Evolutionary conservation across 2,888 invertebrate genomes (phyloP), one percentile per base, ranked within the genome.

Genomic region (Chymomyza procnemis): DNA sequence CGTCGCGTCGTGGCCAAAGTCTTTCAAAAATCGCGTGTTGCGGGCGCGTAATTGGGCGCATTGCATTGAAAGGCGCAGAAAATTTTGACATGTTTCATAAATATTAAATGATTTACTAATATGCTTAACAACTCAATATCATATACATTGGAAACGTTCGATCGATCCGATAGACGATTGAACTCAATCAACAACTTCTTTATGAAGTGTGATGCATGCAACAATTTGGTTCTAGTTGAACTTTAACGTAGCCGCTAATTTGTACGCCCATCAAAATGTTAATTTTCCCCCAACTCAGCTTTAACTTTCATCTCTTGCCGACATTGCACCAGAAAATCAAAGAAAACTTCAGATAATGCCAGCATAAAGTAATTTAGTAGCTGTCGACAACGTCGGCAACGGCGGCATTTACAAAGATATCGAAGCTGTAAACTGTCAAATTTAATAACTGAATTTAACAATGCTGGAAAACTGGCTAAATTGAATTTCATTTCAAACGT

Each of bases 371-470:
- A n/a, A 19, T 50, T 19, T 19, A 19, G 50, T 50, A 18, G 50
- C 18, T 50, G 18, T 16, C 18, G 50, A n/a, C 16, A 54, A 12
- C 68, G 22, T 30, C 19, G 30, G 21, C 30, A 18, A 2, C 21
- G 54, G 68, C 86, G 81, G 82, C 77, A 26, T 62, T 66, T 64
- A 79, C 77, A 87, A 82, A 87, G 80, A 67, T 52, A 62, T 64
- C 75, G n/a, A 68, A 58, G 70, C 78, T 76, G 84, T 79, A 78
- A 85, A 73, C 84, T 86, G 84, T 86, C 87, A 86, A 87, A 81
- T 88, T 82, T 85, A 87, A 85, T 86, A 85, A 88, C 88, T 80
- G 80, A 76, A 79, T 86, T 82, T 73, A 77, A 81, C 87, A 83
- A 85, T 78, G 57, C 71, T 69, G 55, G n/a, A 30, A 41, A 69